A percentile compares a stretch with the other conserved stretches of the same genome.
These are phyloP conservation scores for Pammene aurita DNA, from an alignment of 2,888 invertebrate genomes.

Conservation along the genomic window DNA sequence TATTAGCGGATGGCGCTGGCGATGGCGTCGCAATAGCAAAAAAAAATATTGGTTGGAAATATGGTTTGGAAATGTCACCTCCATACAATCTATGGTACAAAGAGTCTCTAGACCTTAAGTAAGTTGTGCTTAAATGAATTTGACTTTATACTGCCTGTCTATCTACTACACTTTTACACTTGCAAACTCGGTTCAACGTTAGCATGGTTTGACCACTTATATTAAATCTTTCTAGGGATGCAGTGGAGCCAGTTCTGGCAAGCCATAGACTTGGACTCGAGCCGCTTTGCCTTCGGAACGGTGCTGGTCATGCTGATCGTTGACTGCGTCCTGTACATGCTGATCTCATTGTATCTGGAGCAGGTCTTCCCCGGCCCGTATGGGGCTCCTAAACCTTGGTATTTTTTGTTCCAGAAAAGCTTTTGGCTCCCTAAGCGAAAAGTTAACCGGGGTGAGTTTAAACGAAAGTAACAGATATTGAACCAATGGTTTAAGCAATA, in stretches of 20 bases:
- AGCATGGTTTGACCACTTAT: background rate
- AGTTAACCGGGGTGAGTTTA: conserved; percentile 39
- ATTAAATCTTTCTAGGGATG: conserved; percentile 69
- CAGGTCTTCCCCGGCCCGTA: conserved; percentile 93
- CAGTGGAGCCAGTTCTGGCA: conserved; percentile 86
- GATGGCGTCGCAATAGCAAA: too few species aligned
- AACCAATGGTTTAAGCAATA: too few species aligned
- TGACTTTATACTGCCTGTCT: too few species aligned
- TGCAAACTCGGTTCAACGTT: too few species aligned
- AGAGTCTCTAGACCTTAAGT: too few species aligned
- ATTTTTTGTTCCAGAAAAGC: conserved; percentile 86
- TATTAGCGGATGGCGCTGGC: too few species aligned
- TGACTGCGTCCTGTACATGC: conserved; percentile 87
- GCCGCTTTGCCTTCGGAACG: conserved; percentile 86
- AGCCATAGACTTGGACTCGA: conserved; percentile 86
- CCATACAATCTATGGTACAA: too few species aligned
- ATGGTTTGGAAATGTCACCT: too few species aligned
- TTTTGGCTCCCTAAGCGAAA: conserved; percentile 77
- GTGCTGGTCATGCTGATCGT: conserved; percentile 88
- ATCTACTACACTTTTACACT: too few species aligned
- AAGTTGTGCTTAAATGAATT: too few species aligned
- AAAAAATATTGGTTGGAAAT: too few species aligned
- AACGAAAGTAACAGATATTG: too few species aligned
- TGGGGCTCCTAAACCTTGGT: conserved; percentile 92
- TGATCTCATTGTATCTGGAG: conserved; percentile 92